Base-by-base conservation (phyloP, 1,140 invertebrate genomes). In the Drosophila micromelanica region DNA sequence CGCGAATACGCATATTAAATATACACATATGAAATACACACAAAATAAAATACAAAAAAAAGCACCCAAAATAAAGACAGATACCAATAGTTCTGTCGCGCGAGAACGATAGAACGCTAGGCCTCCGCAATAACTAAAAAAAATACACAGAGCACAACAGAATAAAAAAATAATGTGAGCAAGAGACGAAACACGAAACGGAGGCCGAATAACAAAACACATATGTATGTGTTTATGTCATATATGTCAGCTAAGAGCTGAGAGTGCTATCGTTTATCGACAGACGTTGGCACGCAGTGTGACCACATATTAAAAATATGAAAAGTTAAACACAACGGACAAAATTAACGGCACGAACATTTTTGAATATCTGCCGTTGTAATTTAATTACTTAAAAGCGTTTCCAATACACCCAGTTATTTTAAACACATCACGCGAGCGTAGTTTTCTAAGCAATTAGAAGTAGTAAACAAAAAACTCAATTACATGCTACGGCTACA, bases 201-300 rank as follows among this genome's bases (percentile, higher is more conserved):
- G 27, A 38, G 2, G 30, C 11, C 37, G 12, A 11, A 63, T 15
- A 15, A 51, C n/a, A 30, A 15, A 49, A 54, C 20, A 40, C 7
- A 15, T 7, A 40, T 42, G 20, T 13, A 5, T 40, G 20, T 56
- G n/a, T 42, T 0, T 27, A 38, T 15, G 30, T 23, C 27, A 3
- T 15, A 42, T 27, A 23, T 9, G 40, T 45, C 57, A 32, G 13
- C 23, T 60, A 40, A 8, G 27, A 23, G n/a, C 20, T 27, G 27
- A 27, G 0, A 9, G 12, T 20, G n/a, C 0, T 55, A 55, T 56
- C 54, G 54, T 43, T 15, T 57, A 57, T 57, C 55, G 55, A 12
- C 23, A 43, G 13, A 17, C 12, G 12, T 32, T 23, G 0, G 2
- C 40, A 13, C 32, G 12, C 40, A 57, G 40, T 45, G 40, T 57